Evolutionary conservation across 2,113 vertebrate species (phyloP), one percentile per base, ranked within the genome.

Genomic region (Gila orcuttii): DNA sequence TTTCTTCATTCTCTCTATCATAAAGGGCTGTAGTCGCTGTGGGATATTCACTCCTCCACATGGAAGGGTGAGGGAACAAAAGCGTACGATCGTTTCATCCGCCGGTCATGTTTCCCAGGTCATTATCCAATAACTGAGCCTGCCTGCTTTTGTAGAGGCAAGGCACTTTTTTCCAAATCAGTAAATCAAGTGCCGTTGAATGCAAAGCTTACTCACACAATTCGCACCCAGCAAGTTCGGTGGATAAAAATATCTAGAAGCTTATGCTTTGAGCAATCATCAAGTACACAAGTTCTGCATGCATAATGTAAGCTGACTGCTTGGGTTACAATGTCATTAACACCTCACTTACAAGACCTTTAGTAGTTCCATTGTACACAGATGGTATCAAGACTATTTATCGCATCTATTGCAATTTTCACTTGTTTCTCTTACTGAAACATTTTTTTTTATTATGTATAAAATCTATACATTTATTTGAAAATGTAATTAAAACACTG

Each of bases 71-170:
- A 69, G 5, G 28, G 19, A 60, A 45, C 25, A 28, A 69, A 50
- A 86, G 42, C 19, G 21, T 39, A 23, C 57, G 33, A 86, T 42
- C 85, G 79, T 78, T 87, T 91, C 86, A 79, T 81, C 31, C 73
- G 69, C 1, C 2, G 33, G 47, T 82, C 73, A 42, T 8, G 64
- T 59, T 73, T 81, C 78, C 57, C 19, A 50, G 52, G 74, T 85
- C 83, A 85, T 85, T 79, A 85, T 77, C 77, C 68, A 80, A 59
- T 74, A 25, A 59, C 3, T 33, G 62, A 21, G 52, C 50, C 60
- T 33, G 25, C 21, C 25, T 33, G 42, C 42, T 79, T 68, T 79
- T 71, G 31, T 19, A 52, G 55, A 28, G n/a, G 25, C 17, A 45
- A 1, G 4, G 39, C 25, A 33, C 25, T 62, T 76, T 79, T 79